Evolutionary conservation across 2,113 vertebrate species (phyloP).

Genomic region (Saimiri boliviensis): DNA sequence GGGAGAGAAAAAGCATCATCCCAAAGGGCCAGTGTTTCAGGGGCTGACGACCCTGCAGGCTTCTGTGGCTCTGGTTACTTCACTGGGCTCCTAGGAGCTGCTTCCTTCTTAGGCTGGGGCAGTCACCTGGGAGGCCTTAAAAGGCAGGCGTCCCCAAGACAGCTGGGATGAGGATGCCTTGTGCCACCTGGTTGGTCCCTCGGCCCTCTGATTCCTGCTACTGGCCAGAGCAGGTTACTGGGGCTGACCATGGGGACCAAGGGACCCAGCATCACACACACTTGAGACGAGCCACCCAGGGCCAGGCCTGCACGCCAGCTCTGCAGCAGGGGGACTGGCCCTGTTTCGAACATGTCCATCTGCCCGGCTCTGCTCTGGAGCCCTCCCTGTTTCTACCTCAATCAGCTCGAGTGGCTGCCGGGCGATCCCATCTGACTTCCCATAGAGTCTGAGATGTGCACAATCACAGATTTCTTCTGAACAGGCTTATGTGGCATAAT

Average conservation of each 20-base stretch:
- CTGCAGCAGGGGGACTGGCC: background rate
- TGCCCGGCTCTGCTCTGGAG: background rate
- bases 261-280: background rate
- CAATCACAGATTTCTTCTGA: fast-evolving
- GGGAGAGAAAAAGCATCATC: background rate
- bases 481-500: background rate
- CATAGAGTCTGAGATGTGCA: fast-evolving
- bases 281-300: no score
- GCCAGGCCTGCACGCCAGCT: background rate
- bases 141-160: no score
- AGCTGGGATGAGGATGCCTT: fast-evolving
- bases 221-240: background rate
- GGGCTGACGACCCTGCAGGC: background rate
- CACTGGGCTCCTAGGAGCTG: background rate
- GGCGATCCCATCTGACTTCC: background rate
- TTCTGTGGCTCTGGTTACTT: no score
- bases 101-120: background rate
- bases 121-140: no score
- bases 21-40: background rate
- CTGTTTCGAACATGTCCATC: background rate
- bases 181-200: background rate
- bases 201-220: slow-evolving; percentile 10
- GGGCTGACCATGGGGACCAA: fast-evolving
- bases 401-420: background rate
- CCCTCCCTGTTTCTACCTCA: fast-evolving